Evolutionary conservation across 2,113 vertebrate species (phyloP), one percentile per base, ranked within the genome.

Genomic region (Pachypanchax playfairii): DNA sequence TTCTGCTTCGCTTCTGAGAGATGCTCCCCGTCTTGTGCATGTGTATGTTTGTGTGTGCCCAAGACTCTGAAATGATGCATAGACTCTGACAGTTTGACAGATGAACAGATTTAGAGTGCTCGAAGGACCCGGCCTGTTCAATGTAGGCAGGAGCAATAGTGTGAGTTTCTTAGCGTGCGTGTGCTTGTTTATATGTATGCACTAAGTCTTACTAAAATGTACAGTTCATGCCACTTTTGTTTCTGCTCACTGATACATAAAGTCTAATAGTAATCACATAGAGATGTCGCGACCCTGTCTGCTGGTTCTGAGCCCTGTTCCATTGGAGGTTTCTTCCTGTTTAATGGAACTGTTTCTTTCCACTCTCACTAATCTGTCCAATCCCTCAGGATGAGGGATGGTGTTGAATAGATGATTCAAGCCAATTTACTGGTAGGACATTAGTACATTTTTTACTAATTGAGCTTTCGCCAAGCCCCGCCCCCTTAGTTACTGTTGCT

Each of bases 41-140:
- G 61, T 43, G 73, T 63, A 35, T 75, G 73, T 66, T 56, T 70
- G 62, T 71, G 67, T 68, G 73, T 55, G 73, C 67, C 71, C 67
- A 53, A 73, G 75, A 83, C 82, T 80, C 81, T 14, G 74, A 76
- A 65, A 87, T 90, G 88, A 91, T 89, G 86, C 90, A 88, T 90
- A 83, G 89, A 85, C 66, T 85, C 80, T 89, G 88, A 90, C 87
- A 86, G 82, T 89, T 91, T 91, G 89, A 91, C 91, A 90, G 90
- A 92, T 91, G 88, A 90, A 89, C 86, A 89, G 89, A 90, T 91
- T 90, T 88, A 85, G 87, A 88, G 88, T 80, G 84, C 87, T 88
- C 71, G 81, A 84, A 87, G 81, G 82, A 88, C 79, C 86, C 78
- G 60, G 85, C 79, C 75, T 85, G 80, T 86, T 91, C 88, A 89